A percentile compares a stretch with the other conserved stretches of the same genome.
Conservation (phyloP, 2,113 vertebrate genomes). For the Hemiscyllium ocellatum region DNA sequence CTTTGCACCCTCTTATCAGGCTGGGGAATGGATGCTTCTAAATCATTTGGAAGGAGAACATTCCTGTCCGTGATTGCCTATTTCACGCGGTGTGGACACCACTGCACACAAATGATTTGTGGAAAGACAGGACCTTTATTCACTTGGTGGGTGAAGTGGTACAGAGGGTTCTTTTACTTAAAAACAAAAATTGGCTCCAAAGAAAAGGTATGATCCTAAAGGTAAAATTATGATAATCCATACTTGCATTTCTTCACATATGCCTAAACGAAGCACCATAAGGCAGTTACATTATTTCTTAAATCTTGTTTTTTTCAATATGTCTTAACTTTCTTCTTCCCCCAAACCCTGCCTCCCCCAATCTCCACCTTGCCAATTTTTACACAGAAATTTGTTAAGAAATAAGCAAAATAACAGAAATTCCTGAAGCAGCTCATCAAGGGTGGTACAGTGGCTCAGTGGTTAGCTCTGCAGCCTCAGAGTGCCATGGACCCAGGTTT, state of each 20-base stretch:
- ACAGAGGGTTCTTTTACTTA: background rate
- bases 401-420: background rate
- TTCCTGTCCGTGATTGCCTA: background rate
- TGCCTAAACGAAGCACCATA: background rate
- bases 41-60: background rate
- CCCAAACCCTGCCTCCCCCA: too few species aligned
- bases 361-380: too few species aligned
- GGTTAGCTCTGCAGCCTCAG: too few species aligned
- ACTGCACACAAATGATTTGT: background rate
- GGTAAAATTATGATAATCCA: background rate
- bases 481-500: too few species aligned
- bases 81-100: background rate
- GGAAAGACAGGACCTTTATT: background rate
- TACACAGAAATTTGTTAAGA: too few species aligned
- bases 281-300: background rate
- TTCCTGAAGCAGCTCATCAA: background rate
- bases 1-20: background rate
- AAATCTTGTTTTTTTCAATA: background rate
- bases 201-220: background rate
- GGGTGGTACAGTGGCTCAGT: too few species aligned
- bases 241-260: background rate
- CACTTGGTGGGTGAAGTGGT: background rate
- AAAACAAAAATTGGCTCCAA: background rate
- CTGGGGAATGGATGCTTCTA: background rate
- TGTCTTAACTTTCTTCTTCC: too few species aligned